Evolutionary conservation across 2,888 invertebrate species (phyloP).

Genomic region (Drosophila colorata): DNA sequence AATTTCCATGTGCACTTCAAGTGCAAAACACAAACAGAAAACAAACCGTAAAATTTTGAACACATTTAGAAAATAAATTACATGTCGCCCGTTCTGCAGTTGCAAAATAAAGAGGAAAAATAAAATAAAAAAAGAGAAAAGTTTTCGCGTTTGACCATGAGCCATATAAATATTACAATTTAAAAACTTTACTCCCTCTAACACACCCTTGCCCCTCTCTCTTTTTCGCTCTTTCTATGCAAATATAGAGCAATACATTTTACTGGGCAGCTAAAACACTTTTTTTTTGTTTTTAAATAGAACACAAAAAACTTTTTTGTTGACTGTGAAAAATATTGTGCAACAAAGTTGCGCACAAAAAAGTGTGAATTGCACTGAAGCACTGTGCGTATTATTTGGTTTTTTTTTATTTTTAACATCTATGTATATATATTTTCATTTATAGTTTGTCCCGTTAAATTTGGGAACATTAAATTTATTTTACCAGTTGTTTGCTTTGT

Average conservation of each 20-base stretch:
- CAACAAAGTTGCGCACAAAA: conserved; percentile 49
- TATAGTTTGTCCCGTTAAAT: conserved; percentile 36
- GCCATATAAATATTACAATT: conserved; percentile 62
- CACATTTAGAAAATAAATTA: conserved; percentile 50
- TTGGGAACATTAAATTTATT: conserved; percentile 36
- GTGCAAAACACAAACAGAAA: conserved; percentile 6
- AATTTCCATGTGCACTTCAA: conserved; percentile 8
- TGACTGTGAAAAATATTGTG: conserved; percentile 58
- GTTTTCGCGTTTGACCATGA: conserved; percentile 50
- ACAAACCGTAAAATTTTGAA: conserved; percentile 15
- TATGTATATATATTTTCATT: conserved; percentile 6
- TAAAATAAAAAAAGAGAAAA: conserved; percentile 6
- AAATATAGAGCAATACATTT: conserved; percentile 38
- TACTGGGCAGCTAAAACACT: conserved; percentile 12
- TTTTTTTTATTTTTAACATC: conserved; percentile 22
- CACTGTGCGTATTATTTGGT: conserved; percentile 25
- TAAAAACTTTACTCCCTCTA: conserved; percentile 45
- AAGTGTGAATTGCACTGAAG: conserved; percentile 52
- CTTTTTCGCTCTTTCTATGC: conserved; percentile 7
- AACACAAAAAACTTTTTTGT: conserved; percentile 50
- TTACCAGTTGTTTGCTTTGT: conserved; percentile 15
- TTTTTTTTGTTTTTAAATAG: conserved; percentile 1
- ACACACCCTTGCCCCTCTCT: neutral
- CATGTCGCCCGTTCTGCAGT: conserved; percentile 24
- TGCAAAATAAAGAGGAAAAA: conserved; percentile 11